Conservation (phyloP, 2,113 vertebrate species). For the Psammodynastes pulverulentus region DNA sequence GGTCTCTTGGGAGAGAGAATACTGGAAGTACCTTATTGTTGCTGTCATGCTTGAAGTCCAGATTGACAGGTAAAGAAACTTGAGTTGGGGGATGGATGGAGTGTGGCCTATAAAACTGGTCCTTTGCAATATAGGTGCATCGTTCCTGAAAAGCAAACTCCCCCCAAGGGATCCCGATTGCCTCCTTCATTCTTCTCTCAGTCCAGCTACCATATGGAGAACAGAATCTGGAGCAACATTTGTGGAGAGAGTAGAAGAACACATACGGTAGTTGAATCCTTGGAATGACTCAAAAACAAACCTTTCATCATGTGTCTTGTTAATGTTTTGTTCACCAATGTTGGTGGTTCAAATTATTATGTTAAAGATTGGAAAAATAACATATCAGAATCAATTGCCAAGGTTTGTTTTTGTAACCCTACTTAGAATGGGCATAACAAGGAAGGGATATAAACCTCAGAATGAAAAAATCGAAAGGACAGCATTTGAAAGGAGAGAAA, state of each 20-base stretch:
- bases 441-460: neutral
- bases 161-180: constrained; percentile 25
- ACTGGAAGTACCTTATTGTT: constrained; percentile 3
- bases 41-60: constrained; percentile 1
- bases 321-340: neutral
- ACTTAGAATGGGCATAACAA: neutral
- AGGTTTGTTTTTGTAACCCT: neutral
- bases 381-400: neutral
- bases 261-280: neutral
- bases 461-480: neutral
- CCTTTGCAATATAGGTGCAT: constrained; percentile 28
- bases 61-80: constrained; percentile 12
- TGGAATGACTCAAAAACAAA: neutral
- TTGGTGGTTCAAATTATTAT: neutral
- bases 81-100: neutral
- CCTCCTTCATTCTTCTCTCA: constrained; percentile 28
- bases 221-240: neutral
- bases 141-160: constrained; percentile 24
- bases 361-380: neutral
- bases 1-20: neutral
- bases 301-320: neutral
- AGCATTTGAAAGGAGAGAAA: neutral
- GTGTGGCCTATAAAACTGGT: constrained; percentile 8
- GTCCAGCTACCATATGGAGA: neutral
- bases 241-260: neutral